Percentiles rank a stretch among this genome's conserved stretches.
Conservation (phyloP, 2,113 vertebrate genomes). For the human region DNA sequence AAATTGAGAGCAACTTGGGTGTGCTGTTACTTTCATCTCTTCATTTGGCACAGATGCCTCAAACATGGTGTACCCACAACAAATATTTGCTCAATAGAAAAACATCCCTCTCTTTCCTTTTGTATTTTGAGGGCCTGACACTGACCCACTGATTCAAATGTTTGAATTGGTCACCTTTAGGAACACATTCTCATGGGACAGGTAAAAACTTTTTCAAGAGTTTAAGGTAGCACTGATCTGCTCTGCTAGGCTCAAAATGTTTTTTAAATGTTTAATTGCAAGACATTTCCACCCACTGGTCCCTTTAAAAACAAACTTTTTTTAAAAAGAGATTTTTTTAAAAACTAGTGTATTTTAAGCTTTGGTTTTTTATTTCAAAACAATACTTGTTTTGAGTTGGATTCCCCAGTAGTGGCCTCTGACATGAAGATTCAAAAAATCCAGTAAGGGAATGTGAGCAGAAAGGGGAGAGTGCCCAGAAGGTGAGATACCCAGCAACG, state of each 20-base stretch:
- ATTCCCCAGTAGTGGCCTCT: conserved; percentile 12
- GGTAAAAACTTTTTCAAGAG: conserved; percentile 6
- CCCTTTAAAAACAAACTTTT: conserved; percentile 21
- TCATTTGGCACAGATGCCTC: not conserved
- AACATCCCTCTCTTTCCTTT: conserved; percentile 10
- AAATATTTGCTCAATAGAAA: conserved; percentile 28
- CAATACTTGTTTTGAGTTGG: conserved; percentile 33
- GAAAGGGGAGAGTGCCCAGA: not conserved
- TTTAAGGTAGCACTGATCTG: conserved; percentile 28
- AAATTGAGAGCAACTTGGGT: not conserved
- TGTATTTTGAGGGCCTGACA: conserved; percentile 1
- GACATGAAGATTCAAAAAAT: not conserved
- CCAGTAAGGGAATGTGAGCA: not conserved
- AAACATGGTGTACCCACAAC: not conserved
- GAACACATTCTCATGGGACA: not conserved
- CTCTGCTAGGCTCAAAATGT: not conserved
- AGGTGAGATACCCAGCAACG: not conserved
- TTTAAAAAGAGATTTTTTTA: not conserved
- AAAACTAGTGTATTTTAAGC: not conserved
- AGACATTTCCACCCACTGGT: conserved; percentile 2
- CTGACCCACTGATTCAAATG: not conserved
- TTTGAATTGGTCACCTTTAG: not conserved
- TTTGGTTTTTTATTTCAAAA: not conserved
- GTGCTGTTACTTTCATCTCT: not conserved
- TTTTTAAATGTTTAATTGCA: conserved; percentile 1